Percentiles rank a stretch among this genome's conserved stretches.
Conservation (phyloP, 1,140 invertebrate species). For the Lepidurus arcticus region DNA sequence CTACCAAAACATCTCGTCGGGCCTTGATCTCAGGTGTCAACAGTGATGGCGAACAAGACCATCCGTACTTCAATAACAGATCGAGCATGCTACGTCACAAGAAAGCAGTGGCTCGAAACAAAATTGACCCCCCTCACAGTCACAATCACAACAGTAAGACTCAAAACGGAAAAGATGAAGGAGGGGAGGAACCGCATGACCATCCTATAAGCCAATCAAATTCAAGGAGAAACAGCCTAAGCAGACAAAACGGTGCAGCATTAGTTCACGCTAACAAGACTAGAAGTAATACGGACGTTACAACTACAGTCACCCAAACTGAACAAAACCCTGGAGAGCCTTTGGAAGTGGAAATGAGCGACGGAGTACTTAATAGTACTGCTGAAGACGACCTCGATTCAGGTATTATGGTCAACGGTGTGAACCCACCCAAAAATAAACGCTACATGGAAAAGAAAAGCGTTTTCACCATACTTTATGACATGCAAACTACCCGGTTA, state of each 20-base stretch:
- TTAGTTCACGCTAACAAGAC: neutral
- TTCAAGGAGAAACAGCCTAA: constrained; percentile 26
- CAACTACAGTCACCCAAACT: constrained; percentile 11
- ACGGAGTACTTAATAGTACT: constrained; percentile 26
- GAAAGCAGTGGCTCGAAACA: neutral
- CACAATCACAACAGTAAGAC: neutral
- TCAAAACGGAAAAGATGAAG: constrained; percentile 37
- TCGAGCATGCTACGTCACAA: constrained; percentile 32
- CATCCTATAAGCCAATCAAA: neutral
- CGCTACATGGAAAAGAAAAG: constrained; percentile 83
- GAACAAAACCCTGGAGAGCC: constrained; percentile 19
- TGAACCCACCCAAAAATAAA: constrained; percentile 52
- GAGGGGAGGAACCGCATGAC: constrained; percentile 39
- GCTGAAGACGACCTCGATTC: constrained; percentile 64
- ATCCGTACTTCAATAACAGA: constrained; percentile 30
- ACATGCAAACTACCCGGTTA: constrained; percentile 57
- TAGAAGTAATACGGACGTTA: constrained; percentile 23
- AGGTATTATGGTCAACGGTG: constrained; percentile 56
- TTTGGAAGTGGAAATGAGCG: constrained; percentile 28
- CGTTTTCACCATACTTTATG: constrained; percentile 87
- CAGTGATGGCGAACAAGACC: constrained; percentile 23
- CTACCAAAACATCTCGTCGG: neutral
- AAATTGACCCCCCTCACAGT: constrained; percentile 20
- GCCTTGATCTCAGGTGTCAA: neutral
- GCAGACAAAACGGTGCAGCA: neutral